Base-by-base conservation (phyloP, 2,888 invertebrate genomes). In the Drosophila robusta region DNA sequence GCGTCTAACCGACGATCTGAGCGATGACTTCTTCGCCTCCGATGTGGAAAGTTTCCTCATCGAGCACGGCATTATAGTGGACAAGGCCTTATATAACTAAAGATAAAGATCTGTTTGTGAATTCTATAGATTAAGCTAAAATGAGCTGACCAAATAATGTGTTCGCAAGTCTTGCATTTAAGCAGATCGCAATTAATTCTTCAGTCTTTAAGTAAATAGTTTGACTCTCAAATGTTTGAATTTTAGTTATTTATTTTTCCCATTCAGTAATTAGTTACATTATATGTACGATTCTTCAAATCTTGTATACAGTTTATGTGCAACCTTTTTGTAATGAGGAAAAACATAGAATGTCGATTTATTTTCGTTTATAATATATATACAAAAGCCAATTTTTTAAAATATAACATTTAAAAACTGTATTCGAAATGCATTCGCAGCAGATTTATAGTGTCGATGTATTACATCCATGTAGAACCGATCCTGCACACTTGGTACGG, bases 41-140 rank as follows among this genome's bases (percentile, higher is more conserved):
- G 98, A 99, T 93, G 95, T 99, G 16, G 98, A 98, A 93, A 95
- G 95, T 80, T 98, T 96, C 92, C 94, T 99, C 5, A 95, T 97
- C 66, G 98, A 98, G 90, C 95, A 96, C 92, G 96, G 96, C 45
- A 94, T 97, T 92, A 92, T 97, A 61, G 94, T 95, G 50, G 96
- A 97, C 90, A 96, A 95, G 60, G 84, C 81, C 65, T 73, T 91
- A 3, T 91, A 92, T 62, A 91, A 90, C 69, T 90, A 72, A 34
- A 34, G 4, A 4, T 34, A 12, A 34, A 76, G 22, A 11, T 29
- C 45, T 49, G 6, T 12, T 64, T 36, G 49, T 51, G 41, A 50
- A 57, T 29, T 49, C 4, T 22, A 50, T 46, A 64, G 16, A 29
- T 16, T 64, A 61, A 44, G 49, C 52, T 22, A 36, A 47, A 49